phyloP scores from a whole-genome alignment of 2,888 invertebrate species.

The Drosophila subsilvestris region DNA sequence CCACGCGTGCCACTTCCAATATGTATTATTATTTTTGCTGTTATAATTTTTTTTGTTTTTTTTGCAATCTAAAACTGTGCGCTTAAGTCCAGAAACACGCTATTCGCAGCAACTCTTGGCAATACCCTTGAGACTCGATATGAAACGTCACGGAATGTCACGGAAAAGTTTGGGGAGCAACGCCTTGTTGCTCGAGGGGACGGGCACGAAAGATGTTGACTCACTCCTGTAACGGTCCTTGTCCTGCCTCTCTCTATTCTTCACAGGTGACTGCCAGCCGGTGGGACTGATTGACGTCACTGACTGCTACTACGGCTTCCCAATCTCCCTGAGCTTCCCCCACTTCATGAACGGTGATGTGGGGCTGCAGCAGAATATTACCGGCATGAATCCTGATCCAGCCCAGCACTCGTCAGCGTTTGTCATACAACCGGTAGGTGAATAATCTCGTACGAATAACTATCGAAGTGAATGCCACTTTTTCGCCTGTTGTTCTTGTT shows the following conservation, averaged over 20 bases:
- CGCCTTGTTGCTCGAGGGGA: neutral
- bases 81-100: neutral
- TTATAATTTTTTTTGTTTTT: too few relatives aligned
- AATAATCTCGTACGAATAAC: neutral
- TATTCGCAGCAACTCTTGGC: neutral
- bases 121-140: neutral
- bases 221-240: neutral
- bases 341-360: slow-evolving; percentile 92
- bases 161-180: neutral
- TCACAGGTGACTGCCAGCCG: slow-evolving; percentile 87
- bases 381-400: slow-evolving; percentile 88
- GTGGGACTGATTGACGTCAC: slow-evolving; percentile 92
- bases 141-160: neutral
- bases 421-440: slow-evolving; percentile 90
- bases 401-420: slow-evolving; percentile 89
- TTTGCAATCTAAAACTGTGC: neutral
- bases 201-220: neutral
- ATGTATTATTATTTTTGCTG: neutral
- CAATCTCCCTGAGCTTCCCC: slow-evolving; percentile 94
- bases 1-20: slow-evolving; percentile 10
- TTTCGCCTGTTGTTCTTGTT: slow-evolving; percentile 13
- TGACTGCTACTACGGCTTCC: slow-evolving; percentile 95
- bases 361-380: slow-evolving; percentile 87
- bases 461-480: neutral
- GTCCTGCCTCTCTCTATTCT: slow-evolving; percentile 2